Base-by-base conservation (phyloP, 2,888 invertebrate species). In the Andrena chrysosceles region DNA sequence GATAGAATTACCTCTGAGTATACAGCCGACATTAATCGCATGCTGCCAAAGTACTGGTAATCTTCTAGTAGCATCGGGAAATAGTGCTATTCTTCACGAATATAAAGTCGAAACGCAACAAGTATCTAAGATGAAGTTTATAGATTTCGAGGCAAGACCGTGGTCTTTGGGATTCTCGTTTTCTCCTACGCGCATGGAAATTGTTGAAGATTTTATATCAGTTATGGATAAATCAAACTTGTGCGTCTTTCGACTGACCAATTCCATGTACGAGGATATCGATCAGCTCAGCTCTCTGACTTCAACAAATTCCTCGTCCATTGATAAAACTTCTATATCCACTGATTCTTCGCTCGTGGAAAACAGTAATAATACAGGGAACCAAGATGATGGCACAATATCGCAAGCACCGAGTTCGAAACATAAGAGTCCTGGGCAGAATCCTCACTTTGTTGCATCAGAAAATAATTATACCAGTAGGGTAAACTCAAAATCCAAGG, bases 201-300 rank as follows among this genome's bases (percentile, higher is more conserved):
- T 97, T 63, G 95, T 96, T 48, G 97, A 97, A 91, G 96, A 97
- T 93, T 96, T 96, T 79, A 94, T 97, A 29, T 95, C 96, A 0
- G 95, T 96, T 78, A 95, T 96, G 92, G 96, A 96, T 85, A 94
- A 94, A 70, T 95, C 95, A 48, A 95, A 95, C 88, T 95, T 96
- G 74, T 96, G 96, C 85, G 95, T 96, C n/a, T 91, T 92, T 62
- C 87, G 92, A 52, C 78, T 94, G 10, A 90, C 91, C 1, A 94
- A 94, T 86, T 91, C 92, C 33, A 90, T 94, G 85, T 93, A 93
- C 42, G 93, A 94, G 3, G 93, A 93, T 66, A 92, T 93, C 4
- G 92, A 93, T 79, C 89, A 91, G 60, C 77, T 93, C n/a, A 92
- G 92, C 54, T 92, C 92, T 4, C 63, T 91, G n/a, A 90, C 91